Percentiles rank a stretch among this genome's conserved stretches.
These are phyloP conservation scores for Diploscapter pachys DNA, from an alignment of 1,140 invertebrate species.

Conservation along the genomic window DNA sequence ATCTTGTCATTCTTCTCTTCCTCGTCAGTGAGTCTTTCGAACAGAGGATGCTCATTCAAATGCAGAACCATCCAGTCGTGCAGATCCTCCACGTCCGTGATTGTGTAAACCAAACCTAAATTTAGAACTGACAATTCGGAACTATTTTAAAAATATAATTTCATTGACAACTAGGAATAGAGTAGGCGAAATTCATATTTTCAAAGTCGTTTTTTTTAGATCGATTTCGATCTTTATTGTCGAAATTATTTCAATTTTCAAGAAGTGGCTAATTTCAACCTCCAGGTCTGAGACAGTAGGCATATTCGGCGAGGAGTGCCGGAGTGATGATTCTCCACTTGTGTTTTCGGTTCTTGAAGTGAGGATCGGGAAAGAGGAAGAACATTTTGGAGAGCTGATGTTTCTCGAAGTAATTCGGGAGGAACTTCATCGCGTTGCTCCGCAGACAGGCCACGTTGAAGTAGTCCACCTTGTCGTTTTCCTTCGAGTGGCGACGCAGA, in stretches of 20 bases:
- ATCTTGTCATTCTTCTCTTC: slow-evolving; percentile 77
- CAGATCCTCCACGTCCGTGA: slow-evolving; percentile 95
- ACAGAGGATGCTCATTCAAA: slow-evolving; percentile 85
- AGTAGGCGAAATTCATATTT: not conserved
- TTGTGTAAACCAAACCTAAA: slow-evolving; percentile 86
- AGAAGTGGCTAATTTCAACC: slow-evolving; percentile 64
- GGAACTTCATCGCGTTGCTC: slow-evolving; percentile 67
- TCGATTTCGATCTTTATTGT: not conserved
- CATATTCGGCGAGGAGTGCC: slow-evolving; percentile 88
- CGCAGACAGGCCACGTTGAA: slow-evolving; percentile 91
- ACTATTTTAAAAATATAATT: not conserved
- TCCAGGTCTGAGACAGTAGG: slow-evolving; percentile 79
- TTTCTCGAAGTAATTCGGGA: slow-evolving; percentile 93
- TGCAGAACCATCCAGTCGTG: slow-evolving; percentile 95
- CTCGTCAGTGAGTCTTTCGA: slow-evolving; percentile 71
- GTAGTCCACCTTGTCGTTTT: slow-evolving; percentile 66
- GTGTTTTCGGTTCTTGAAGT: slow-evolving; percentile 98
- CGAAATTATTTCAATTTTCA: not conserved
- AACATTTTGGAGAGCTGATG: slow-evolving; percentile 97
- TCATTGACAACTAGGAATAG: not conserved
- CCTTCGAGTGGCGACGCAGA: slow-evolving; percentile 72
- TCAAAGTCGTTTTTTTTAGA: no score
- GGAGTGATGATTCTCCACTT: slow-evolving; percentile 98
- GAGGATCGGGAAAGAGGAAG: slow-evolving; percentile 98
- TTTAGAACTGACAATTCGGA: slow-evolving; percentile 29